These are phyloP conservation scores for Sapajus apella DNA, from an alignment of 2,113 vertebrate species.

Conservation along the genomic window DNA sequence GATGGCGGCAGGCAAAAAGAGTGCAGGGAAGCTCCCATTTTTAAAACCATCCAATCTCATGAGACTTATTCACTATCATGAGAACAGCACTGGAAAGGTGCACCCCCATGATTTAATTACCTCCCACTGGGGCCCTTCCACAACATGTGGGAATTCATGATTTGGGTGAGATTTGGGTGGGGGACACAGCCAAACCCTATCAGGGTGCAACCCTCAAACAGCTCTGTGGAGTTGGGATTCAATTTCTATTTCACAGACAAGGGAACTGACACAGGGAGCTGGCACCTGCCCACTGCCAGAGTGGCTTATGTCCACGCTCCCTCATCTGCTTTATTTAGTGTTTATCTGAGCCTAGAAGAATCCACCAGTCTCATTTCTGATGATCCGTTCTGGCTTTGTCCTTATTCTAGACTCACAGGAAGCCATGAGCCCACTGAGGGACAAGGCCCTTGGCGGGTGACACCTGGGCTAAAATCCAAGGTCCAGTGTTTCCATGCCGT, in stretches of 20 bases:
- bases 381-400: fast-evolving
- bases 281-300: neutral
- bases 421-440: no score
- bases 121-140: no score
- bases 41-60: no score
- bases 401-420: neutral
- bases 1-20: no score
- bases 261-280: neutral
- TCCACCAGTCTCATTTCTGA: fast-evolving
- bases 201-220: no score
- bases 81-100: no score
- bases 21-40: no score
- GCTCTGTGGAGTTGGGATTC: fast-evolving
- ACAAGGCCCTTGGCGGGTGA: neutral
- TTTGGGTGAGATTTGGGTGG: no score
- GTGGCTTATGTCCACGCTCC: fast-evolving
- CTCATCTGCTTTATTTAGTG: fast-evolving
- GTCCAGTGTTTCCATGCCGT: neutral
- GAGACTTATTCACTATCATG: no score
- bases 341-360: neutral
- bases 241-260: neutral
- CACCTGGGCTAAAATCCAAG: neutral
- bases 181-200: no score
- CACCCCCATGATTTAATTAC: no score
- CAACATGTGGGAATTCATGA: no score